Conservation (phyloP, 2,113 vertebrate species). For the Anas platyrhynchos region DNA sequence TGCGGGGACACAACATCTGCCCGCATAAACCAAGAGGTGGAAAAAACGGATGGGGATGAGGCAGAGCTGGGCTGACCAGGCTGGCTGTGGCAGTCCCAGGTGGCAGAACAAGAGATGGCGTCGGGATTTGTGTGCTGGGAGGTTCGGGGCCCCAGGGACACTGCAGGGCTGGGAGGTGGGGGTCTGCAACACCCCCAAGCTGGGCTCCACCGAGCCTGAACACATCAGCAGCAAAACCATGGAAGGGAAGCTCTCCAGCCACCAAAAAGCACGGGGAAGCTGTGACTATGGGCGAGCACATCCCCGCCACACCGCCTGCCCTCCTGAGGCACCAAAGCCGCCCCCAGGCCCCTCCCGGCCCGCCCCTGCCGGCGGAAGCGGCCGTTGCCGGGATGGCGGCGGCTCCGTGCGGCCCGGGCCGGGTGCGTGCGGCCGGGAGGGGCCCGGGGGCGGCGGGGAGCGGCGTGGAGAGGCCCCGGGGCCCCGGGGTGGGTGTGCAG, state of each 20-base stretch:
- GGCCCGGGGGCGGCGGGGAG: no score
- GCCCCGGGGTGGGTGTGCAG: not conserved
- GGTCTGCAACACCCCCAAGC: not conserved
- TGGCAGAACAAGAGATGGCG: not conserved
- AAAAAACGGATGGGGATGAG: accelerated
- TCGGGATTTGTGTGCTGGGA: not conserved
- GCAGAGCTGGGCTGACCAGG: not conserved
- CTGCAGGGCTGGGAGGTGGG: not conserved
- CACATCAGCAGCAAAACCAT: no score
- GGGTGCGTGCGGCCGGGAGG: no score
- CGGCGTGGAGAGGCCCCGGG: no score
- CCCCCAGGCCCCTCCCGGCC: no score
- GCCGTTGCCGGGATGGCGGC: no score
- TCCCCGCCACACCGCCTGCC: accelerated
- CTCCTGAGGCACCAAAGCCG: not conserved
- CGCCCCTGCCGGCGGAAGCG: no score
- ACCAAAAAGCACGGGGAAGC: no score
- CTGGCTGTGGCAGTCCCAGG: accelerated
- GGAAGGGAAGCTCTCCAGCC: no score
- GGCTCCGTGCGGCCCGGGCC: no score
- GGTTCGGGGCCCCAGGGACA: not conserved
- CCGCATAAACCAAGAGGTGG: not conserved
- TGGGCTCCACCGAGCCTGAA: no score
- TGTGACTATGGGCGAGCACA: not conserved
- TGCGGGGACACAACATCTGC: accelerated